Conservation (phyloP, 2,888 invertebrate species). For the Heliconius cydno region DNA sequence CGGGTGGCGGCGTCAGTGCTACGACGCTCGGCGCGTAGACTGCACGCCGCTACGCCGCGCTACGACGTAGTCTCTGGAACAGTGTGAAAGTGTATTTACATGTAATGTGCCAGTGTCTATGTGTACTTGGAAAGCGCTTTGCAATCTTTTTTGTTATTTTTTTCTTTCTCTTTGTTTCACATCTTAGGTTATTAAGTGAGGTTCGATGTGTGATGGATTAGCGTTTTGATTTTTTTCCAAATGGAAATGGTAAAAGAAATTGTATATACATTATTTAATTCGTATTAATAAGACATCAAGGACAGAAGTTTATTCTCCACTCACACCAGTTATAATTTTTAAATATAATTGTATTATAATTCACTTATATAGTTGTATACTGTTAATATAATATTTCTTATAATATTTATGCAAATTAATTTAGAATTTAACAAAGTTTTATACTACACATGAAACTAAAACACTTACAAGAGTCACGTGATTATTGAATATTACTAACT, state of each 20-base stretch:
- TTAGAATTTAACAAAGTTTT: background rate
- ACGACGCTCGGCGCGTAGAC: conserved; percentile 76
- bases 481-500: conserved; percentile 31
- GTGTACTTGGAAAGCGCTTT: conserved; percentile 63
- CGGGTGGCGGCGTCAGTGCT: conserved; percentile 73
- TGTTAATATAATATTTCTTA: background rate
- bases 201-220: conserved; percentile 44
- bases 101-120: conserved; percentile 65
- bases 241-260: background rate
- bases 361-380: background rate
- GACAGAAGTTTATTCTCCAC: background rate
- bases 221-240: conserved; percentile 9
- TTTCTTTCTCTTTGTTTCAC: background rate
- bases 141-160: conserved; percentile 34
- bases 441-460: background rate
- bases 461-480: conserved; percentile 24
- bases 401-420: background rate
- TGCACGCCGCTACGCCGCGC: conserved; percentile 70
- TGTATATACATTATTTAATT: background rate
- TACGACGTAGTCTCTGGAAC: conserved; percentile 58
- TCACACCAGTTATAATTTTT: background rate
- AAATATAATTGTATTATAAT: background rate
- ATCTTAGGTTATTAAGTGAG: conserved; percentile 38
- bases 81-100: conserved; percentile 67
- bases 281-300: background rate